phyloP scores from a whole-genome alignment of 2,888 invertebrate species.

The Crepidodera aurea region DNA sequence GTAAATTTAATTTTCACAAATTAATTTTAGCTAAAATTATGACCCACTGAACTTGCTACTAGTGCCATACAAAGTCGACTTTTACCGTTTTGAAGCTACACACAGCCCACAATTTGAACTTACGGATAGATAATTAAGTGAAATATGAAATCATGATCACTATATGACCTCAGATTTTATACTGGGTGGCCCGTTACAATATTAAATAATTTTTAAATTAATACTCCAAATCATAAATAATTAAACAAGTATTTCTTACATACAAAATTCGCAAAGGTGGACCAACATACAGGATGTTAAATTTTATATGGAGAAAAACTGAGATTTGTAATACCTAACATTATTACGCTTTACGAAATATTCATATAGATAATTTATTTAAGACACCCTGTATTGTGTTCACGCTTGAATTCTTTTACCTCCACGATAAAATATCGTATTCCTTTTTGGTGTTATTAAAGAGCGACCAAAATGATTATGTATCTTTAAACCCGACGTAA shows the following conservation, averaged over 20 bases:
- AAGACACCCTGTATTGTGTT: not conserved
- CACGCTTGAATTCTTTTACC: not conserved
- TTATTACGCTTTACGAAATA: no score
- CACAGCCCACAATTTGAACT: constrained; percentile 10
- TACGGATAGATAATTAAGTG: constrained; percentile 4
- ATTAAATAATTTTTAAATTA: no score
- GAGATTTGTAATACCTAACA: no score
- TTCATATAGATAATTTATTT: not conserved
- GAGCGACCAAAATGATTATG: not conserved
- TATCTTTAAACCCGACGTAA: not conserved
- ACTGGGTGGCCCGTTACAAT: not conserved
- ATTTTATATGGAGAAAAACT: no score
- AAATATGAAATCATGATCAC: constrained; percentile 12
- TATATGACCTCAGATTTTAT: constrained; percentile 1
- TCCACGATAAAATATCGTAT: not conserved
- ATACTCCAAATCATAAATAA: no score
- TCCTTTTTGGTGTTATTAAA: not conserved
- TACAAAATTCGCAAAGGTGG: no score
- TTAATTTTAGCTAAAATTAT: not conserved
- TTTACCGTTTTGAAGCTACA: constrained; percentile 7
- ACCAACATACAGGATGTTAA: no score
- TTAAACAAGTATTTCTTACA: no score
- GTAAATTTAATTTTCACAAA: not conserved
- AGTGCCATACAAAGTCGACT: not conserved
- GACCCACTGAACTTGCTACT: constrained; percentile 1